Evolutionary conservation across 2,888 invertebrate species (phyloP), one percentile per base, ranked within the genome.

Genomic region (Epirrhoe alternata): DNA sequence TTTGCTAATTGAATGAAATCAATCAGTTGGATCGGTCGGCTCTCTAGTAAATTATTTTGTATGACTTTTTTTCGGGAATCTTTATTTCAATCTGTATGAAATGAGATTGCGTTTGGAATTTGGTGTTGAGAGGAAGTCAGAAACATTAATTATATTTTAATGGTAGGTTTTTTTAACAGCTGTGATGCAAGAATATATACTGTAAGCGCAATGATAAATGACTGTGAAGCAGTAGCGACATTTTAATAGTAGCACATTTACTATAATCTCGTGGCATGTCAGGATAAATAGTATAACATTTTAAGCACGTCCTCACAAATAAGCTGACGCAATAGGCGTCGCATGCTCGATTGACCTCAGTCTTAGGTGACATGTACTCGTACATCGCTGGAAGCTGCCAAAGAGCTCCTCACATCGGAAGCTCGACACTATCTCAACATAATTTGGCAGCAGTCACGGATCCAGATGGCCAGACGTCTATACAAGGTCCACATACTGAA

Each of bases 1-100:
- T 80, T 77, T 73, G 72, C 74, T 84, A 83, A 85, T 81, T 85
- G 81, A 81, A 78, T 79, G 78, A 74, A 76, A 79, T 79, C 76
- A 75, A 79, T 81, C 77, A 77, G 74, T 75, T 76, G 71, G 64
- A 71, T 74, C 70, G 71, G 63, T 54, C 68, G 69, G 72, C 45
- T 47, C 63, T 61, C 61, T 66, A 67, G 64, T 71, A 70, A 67
- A 71, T 70, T 70, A 67, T 66, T 64, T 59, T 54, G 50, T 52
- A 38, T 58, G 49, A 38, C 56, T 50, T 61, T 69, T 71, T 66
- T 61, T 50, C 53, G 58, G 14, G 45, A 38, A 54, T 16, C 33
- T 24, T 51, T 55, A 24, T 24, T 52, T 58, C 35, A 33, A 52
- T 54, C 63, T 42, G 38, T n/a, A n/a, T 45, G 47, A 56, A 45